Evolutionary conservation across 2,113 vertebrate genomes (phyloP).

Genomic region (Bos indicus): DNA sequence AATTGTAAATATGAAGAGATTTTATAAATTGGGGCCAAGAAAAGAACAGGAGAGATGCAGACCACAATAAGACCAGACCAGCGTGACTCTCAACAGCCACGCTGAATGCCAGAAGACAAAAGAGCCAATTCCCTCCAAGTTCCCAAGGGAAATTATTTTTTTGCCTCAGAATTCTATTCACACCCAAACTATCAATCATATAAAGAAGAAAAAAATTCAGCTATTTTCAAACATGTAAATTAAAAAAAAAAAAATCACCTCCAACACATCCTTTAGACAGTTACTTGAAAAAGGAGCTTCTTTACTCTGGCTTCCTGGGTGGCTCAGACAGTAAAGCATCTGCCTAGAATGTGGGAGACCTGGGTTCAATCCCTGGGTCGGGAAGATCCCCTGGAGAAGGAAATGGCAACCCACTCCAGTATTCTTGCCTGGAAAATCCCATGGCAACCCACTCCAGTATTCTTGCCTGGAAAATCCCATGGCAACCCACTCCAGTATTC

Average conservation of each 20-base stretch:
- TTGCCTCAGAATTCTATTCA: conserved; percentile 28
- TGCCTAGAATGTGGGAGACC: no score
- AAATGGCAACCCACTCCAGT: no score
- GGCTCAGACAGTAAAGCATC: no score
- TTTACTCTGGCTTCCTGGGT: not conserved
- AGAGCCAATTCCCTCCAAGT: not conserved
- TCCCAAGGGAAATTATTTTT: not conserved
- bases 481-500: no score
- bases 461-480: no score
- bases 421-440: no score
- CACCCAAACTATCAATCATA: not conserved
- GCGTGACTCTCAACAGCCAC: not conserved
- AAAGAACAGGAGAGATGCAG: not conserved
- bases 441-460: no score
- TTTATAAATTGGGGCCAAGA: not conserved
- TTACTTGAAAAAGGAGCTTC: not conserved
- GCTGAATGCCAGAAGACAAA: not conserved
- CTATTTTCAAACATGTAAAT: not conserved
- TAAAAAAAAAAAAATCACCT: not conserved
- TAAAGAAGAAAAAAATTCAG: not conserved
- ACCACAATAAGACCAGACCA: not conserved
- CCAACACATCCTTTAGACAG: not conserved
- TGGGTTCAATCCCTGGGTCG: no score
- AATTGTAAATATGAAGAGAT: not conserved
- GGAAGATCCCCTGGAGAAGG: no score